Evolutionary conservation across 2,888 invertebrate genomes (phyloP).

Genomic region (Eupsilia transversa): DNA sequence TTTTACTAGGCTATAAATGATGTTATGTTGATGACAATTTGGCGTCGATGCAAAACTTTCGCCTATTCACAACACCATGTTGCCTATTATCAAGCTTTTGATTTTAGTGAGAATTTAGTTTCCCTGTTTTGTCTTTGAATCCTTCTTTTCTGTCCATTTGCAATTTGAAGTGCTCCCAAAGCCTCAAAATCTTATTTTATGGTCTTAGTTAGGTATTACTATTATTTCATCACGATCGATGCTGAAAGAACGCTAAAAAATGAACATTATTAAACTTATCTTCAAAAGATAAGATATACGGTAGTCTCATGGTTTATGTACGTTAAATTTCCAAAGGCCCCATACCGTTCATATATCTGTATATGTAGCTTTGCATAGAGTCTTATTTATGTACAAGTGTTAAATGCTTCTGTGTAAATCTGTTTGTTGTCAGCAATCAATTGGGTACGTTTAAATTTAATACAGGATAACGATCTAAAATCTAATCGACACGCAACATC

Average conservation of each 20-base stretch:
- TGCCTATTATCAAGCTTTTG: neutral
- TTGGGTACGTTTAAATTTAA: conserved; percentile 3
- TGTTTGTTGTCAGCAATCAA: conserved; percentile 15
- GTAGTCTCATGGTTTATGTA: conserved; percentile 13
- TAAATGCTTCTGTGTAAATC: neutral
- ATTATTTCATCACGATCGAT: conserved; percentile 2
- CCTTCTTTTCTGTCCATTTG: neutral
- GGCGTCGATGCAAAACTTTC: conserved; percentile 36
- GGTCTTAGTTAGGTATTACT: neutral
- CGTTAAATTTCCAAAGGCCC: conserved; percentile 14
- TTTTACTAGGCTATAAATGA: conserved; percentile 20
- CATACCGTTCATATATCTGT: neutral
- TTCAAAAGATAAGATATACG: conserved; percentile 32
- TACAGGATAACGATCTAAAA: conserved; percentile 21
- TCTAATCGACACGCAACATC: conserved; percentile 23
- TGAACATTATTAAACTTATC: conserved; percentile 21
- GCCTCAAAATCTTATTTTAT: neutral
- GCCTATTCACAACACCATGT: conserved; percentile 23
- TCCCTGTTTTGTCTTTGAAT: neutral
- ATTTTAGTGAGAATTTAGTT: neutral
- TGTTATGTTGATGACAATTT: conserved; percentile 34
- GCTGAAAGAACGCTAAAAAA: neutral
- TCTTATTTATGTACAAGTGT: neutral
- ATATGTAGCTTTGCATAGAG: neutral
- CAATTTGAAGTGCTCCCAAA: conserved; percentile 3